phyloP scores from a whole-genome alignment of 2,113 vertebrate species.

The Bos indicus region DNA sequence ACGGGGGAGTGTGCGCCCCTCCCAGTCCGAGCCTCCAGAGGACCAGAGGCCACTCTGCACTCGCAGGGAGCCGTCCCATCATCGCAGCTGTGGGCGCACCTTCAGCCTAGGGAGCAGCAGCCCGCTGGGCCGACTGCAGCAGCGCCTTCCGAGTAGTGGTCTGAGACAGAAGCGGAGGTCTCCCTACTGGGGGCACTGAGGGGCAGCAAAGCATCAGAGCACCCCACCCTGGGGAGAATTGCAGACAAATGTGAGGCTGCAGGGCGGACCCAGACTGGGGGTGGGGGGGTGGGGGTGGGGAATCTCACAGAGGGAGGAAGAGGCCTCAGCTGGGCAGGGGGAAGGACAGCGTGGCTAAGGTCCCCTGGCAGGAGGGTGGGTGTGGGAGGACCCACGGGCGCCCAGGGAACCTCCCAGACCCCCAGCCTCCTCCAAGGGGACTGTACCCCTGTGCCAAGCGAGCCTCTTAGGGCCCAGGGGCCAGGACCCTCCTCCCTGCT shows the following conservation, averaged over 20 bases:
- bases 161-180: background rate
- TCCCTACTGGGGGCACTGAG: background rate
- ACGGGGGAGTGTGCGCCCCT: no score
- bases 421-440: background rate
- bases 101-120: background rate
- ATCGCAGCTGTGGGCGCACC: background rate
- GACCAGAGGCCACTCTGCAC: background rate
- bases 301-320: background rate
- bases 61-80: background rate
- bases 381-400: background rate
- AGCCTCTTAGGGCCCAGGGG: background rate
- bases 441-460: background rate
- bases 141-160: background rate
- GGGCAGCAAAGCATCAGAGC: background rate
- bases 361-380: background rate
- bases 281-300: no score
- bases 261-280: rapidly evolving
- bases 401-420: background rate
- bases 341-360: background rate
- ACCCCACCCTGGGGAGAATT: background rate
- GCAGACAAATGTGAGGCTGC: background rate
- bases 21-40: background rate
- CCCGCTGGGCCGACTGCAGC: background rate
- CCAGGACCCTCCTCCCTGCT: background rate
- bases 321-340: background rate